Conservation (phyloP, 2,888 invertebrate species). For the Watsonalla cultraria region DNA sequence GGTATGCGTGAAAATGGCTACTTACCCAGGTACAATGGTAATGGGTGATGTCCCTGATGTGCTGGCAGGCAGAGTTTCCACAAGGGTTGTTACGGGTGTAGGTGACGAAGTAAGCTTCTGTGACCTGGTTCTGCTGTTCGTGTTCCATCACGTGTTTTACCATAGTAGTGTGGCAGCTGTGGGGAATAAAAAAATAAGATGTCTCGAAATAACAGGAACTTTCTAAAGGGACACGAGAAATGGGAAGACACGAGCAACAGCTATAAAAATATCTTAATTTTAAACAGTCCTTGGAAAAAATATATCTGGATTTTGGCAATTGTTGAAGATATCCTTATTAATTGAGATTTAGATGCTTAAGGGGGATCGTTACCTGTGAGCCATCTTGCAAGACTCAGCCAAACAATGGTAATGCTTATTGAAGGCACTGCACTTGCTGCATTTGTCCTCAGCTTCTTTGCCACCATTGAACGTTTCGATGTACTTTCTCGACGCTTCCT, state of each 20-base stretch:
- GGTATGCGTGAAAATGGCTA: not conserved
- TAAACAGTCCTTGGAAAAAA: not conserved
- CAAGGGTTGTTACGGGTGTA: constrained; percentile 81
- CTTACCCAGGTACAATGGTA: constrained; percentile 94
- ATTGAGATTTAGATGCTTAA: too few relatives aligned
- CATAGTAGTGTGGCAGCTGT: constrained; percentile 82
- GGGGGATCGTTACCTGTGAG: constrained; percentile 77
- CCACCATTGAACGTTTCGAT: constrained; percentile 70
- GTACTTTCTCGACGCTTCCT: constrained; percentile 75
- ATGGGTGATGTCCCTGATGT: constrained; percentile 88
- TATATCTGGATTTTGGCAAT: constrained; percentile 5
- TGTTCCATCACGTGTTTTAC: constrained; percentile 93
- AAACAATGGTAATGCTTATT: constrained; percentile 94
- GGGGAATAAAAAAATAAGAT: constrained; percentile 1
- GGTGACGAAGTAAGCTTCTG: constrained; percentile 86
- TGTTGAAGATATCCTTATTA: too few relatives aligned
- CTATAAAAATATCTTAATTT: too few relatives aligned
- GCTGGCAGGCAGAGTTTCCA: constrained; percentile 83
- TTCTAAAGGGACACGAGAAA: too few relatives aligned
- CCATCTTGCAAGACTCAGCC: constrained; percentile 86
- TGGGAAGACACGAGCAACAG: too few relatives aligned
- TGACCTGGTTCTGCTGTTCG: constrained; percentile 92
- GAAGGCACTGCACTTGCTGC: constrained; percentile 78
- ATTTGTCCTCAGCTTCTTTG: constrained; percentile 76
- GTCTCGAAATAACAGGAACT: not conserved